phyloP scores from a whole-genome alignment of 2,113 vertebrate species.

The Agelaius tricolor region DNA sequence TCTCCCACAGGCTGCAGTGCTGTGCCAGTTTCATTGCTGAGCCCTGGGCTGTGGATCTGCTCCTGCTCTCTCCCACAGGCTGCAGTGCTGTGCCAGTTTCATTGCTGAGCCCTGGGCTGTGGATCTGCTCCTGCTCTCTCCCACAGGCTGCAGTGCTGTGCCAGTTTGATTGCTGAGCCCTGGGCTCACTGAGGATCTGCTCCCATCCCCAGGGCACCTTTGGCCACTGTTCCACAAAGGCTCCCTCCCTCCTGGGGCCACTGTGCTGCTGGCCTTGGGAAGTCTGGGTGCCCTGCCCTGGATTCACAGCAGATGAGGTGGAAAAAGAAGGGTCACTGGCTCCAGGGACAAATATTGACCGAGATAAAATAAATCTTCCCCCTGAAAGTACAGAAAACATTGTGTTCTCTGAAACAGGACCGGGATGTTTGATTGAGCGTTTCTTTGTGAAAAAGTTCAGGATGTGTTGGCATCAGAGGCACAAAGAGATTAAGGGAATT shows the following conservation, averaged over 20 bases:
- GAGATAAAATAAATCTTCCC: constrained; percentile 46
- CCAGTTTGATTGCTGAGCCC: neutral
- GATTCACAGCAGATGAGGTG: neutral
- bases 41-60: too few species aligned
- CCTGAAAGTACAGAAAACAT: constrained; percentile 58
- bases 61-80: too few species aligned
- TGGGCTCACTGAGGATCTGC: rapidly evolving
- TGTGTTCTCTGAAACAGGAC: constrained; percentile 40
- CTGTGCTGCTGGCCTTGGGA: neutral
- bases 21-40: too few species aligned
- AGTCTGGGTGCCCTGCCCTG: neutral
- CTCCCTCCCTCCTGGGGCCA: neutral
- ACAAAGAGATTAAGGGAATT: neutral
- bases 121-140: neutral
- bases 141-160: neutral
- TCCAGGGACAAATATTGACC: constrained; percentile 50
- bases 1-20: too few species aligned
- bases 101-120: too few species aligned
- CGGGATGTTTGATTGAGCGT: neutral
- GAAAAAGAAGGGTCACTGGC: constrained; percentile 49
- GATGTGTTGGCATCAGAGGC: constrained; percentile 14
- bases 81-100: too few species aligned
- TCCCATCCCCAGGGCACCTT: neutral
- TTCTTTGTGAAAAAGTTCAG: constrained; percentile 43
- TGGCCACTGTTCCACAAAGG: neutral